Base-by-base conservation (phyloP, 1,140 invertebrate species). In the Brachionus paranguensis region DNA sequence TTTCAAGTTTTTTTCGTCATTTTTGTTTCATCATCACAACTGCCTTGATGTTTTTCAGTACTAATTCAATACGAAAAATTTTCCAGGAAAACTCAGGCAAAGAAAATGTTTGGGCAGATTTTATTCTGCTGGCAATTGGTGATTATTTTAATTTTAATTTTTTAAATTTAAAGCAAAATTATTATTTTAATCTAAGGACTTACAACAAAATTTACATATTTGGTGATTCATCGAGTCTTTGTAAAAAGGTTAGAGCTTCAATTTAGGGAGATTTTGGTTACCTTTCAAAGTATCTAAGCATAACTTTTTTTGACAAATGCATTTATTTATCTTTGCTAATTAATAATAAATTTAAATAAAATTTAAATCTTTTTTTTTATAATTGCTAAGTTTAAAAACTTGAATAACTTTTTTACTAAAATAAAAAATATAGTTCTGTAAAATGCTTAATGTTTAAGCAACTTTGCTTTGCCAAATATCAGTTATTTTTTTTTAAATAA, bases 101-200 rank as follows among this genome's bases (percentile, higher is more conserved):
- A 47, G 72, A 76, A 14, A 6, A 27, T 29, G 7, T 76, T 14
- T 76, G 72, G 72, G 50, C 50, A 3, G 72, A 76, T 50, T 76
- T 50, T 50, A 29, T 76, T 50, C 45, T 76, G 47, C 29, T 76
- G 11, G 17, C 72, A 53, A 76, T 76, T 50, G 72, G 72, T 76
- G 41, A 64, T 29, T 64, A n/a, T 33, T 68, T 68, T 68, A 20
- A 7, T 72, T 72, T 17, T 10, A 45, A 43, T 45, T 50, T 11
- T 27, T 14, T 27, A 29, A 14, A 47, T 20, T 53, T 50, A n/a
- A 12, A 50, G 4, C 0, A 17, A 12, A 50, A 11, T 14, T 27
- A 6, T 24, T 33, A 24, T 43, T 74, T 74, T 74, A 8, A 14
- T 74, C 20, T 11, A 72, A 76, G 45, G 72, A 5, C 12, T 74